phyloP scores from a whole-genome alignment of 2,888 invertebrate genomes.

The Tetragnatha montana region DNA sequence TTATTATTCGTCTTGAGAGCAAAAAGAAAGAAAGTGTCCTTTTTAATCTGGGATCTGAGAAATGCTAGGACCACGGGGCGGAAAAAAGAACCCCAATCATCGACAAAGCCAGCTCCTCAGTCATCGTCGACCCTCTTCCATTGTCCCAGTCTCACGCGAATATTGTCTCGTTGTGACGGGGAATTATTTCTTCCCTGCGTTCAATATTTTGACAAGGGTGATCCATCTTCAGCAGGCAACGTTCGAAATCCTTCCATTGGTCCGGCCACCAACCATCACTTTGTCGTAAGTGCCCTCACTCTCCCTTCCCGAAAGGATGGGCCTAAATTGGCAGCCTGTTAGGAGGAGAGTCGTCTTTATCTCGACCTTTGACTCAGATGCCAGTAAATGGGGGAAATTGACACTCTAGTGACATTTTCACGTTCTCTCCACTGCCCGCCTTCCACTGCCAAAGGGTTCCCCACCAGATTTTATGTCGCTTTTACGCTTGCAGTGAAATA shows the following conservation, averaged over 20 bases:
- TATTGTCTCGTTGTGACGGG: conserved; percentile 39
- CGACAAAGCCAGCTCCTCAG: neutral
- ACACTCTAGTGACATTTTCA: conserved; percentile 41
- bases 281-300: conserved; percentile 18
- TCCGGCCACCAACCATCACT: neutral
- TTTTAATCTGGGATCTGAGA: neutral
- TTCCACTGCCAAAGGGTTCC: neutral
- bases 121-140: neutral
- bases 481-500: neutral
- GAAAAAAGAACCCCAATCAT: neutral
- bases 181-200: conserved; percentile 6
- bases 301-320: conserved; percentile 29
- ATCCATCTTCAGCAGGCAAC: conserved; percentile 40
- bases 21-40: neutral
- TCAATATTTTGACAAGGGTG: conserved; percentile 54
- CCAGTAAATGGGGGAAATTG: conserved; percentile 65
- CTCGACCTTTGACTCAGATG: conserved; percentile 64
- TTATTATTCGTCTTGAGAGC: neutral
- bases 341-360: conserved; percentile 55
- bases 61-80: neutral
- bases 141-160: conserved; percentile 38
- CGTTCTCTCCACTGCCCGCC: neutral
- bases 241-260: conserved; percentile 33
- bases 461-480: neutral
- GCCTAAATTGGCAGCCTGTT: conserved; percentile 64